These are phyloP conservation scores for Drosophila pseudoobscura DNA, from an alignment of 1,140 invertebrate species.

Conservation along the genomic window DNA sequence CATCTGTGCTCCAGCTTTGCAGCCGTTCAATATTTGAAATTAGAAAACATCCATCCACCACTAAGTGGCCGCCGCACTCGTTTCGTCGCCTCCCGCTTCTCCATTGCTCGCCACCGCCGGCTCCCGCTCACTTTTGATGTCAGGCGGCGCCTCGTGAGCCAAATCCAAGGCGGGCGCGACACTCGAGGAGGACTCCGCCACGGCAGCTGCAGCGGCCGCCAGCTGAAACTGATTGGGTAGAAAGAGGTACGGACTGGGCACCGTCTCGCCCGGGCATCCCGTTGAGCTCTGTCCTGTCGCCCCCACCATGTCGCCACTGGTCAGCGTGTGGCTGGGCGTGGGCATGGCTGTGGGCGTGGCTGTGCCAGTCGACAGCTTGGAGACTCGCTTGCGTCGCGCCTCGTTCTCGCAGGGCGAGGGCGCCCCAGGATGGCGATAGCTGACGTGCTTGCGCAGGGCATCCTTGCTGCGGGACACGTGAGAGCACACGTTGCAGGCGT, in stretches of 20 bases:
- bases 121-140: conserved; percentile 49
- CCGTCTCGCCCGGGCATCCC: conserved; percentile 23
- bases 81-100: conserved; percentile 30
- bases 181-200: conserved; percentile 55
- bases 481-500: conserved; percentile 91
- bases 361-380: conserved; percentile 42
- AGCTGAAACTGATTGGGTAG: conserved; percentile 82
- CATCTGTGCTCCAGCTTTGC: conserved; percentile 16
- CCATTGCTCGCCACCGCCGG: conserved; percentile 49
- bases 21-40: conserved; percentile 35
- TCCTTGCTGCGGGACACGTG: conserved; percentile 93
- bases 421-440: conserved; percentile 90
- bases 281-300: conserved; percentile 5
- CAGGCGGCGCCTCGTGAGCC: conserved; percentile 43
- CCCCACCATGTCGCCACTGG: conserved; percentile 41
- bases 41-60: conserved; percentile 17
- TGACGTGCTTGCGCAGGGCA: conserved; percentile 93
- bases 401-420: conserved; percentile 81
- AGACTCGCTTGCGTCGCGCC: conserved; percentile 72
- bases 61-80: conserved; percentile 36
- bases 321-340: conserved; percentile 54
- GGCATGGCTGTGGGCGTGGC: conserved; percentile 32
- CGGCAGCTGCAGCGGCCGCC: conserved; percentile 73
- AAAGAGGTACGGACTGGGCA: conserved; percentile 71
- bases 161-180: conserved; percentile 46